These are phyloP conservation scores for Misgurnus anguillicaudatus DNA, from an alignment of 2,113 vertebrate species.

Conservation along the genomic window DNA sequence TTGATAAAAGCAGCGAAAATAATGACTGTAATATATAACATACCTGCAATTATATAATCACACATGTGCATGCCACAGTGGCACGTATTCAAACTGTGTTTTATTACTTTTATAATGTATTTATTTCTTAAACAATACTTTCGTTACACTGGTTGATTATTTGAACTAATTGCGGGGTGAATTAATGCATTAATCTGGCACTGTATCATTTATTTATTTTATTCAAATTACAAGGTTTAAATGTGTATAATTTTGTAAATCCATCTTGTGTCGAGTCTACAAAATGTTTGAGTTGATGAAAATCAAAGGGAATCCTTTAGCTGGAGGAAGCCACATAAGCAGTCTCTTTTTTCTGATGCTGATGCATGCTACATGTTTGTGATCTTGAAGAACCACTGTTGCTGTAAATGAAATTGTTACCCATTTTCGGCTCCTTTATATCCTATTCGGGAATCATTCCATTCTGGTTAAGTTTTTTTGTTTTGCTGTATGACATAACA, in stretches of 20 bases:
- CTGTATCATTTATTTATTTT: constrained; percentile 46
- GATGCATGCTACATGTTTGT: constrained; percentile 31
- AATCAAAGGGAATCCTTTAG: background rate
- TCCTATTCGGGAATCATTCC: constrained; percentile 28
- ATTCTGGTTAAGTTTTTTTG: background rate
- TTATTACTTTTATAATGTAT: constrained; percentile 18
- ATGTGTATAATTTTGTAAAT: constrained; percentile 15
- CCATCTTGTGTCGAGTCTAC: background rate
- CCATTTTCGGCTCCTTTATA: background rate
- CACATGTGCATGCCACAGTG: too few relatives aligned
- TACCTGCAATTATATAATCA: too few relatives aligned
- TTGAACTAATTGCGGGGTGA: background rate
- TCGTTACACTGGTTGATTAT: constrained; percentile 42
- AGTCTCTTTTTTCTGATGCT: constrained; percentile 20
- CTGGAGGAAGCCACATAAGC: constrained; percentile 18
- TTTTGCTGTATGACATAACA: background rate
- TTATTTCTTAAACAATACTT: constrained; percentile 24
- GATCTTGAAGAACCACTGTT: background rate
- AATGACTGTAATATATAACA: too few relatives aligned
- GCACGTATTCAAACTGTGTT: background rate
- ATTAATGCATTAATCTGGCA: constrained; percentile 11
- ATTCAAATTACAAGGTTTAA: constrained; percentile 7
- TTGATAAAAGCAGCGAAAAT: too few relatives aligned
- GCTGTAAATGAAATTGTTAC: background rate
- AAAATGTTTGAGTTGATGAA: background rate